phyloP scores from a whole-genome alignment of 2,888 invertebrate genomes.

The Macrosiphum euphorbiae region DNA sequence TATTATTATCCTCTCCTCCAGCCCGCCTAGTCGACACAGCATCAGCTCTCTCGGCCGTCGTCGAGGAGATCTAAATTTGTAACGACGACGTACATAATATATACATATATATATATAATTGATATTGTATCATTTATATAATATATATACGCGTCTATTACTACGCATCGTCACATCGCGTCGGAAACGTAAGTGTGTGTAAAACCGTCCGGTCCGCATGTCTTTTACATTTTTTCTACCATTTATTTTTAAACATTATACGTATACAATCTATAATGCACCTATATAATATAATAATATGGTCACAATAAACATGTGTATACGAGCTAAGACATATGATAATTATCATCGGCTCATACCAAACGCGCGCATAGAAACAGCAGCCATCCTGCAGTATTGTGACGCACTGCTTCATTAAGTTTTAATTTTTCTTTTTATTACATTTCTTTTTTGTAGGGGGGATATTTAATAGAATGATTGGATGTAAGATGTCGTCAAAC shows the following conservation, averaged over 20 bases:
- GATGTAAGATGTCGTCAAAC: background rate
- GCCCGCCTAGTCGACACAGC: background rate
- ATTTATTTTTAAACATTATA: background rate
- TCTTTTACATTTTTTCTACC: background rate
- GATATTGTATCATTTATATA: background rate
- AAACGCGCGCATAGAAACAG: background rate
- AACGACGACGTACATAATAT: background rate
- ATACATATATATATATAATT: too few relatives aligned
- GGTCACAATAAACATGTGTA: too few relatives aligned
- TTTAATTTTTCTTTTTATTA: background rate
- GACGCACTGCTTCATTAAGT: background rate
- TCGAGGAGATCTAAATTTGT: slow-evolving; percentile 43
- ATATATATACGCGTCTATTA: too few relatives aligned
- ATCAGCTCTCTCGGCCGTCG: background rate
- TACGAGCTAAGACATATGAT: background rate
- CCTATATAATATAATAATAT: too few relatives aligned
- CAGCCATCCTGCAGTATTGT: background rate
- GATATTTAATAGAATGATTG: background rate
- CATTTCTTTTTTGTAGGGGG: background rate
- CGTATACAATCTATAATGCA: background rate
- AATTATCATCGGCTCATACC: background rate
- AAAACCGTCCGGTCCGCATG: background rate
- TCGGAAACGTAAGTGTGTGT: background rate
- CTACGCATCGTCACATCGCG: background rate
- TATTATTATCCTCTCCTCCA: background rate